A percentile compares a stretch with the other conserved stretches of the same genome.
These are phyloP conservation scores for Lasioglossum marginatum DNA, from an alignment of 2,888 invertebrate species.

Conservation along the genomic window DNA sequence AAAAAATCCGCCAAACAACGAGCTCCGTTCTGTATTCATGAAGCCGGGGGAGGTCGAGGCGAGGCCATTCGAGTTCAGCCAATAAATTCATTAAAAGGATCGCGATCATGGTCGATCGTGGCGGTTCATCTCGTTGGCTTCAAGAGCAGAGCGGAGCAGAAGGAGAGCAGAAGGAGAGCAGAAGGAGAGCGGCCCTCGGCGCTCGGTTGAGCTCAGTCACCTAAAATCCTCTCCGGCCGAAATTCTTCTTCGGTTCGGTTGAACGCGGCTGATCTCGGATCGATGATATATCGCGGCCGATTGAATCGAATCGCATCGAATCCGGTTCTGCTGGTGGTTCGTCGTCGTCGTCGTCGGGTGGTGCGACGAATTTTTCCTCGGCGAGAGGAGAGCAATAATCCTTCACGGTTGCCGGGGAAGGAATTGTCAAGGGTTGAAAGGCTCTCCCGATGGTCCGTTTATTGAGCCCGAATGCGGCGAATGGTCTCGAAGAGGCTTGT, in stretches of 20 bases:
- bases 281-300: conserved; percentile 33
- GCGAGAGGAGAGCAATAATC: conserved; percentile 42
- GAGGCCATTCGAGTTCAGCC: neutral
- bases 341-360: conserved; percentile 5
- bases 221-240: neutral
- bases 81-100: conserved; percentile 2
- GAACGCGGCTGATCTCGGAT: conserved; percentile 27
- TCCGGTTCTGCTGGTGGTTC: neutral
- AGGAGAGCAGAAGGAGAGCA: neutral
- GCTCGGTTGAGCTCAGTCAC: neutral
- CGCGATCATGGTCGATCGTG: neutral
- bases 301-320: conserved; percentile 16
- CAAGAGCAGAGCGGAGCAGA: neutral
- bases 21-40: neutral
- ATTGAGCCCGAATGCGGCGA: conserved; percentile 52
- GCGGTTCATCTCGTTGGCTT: neutral
- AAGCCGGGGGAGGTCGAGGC: neutral
- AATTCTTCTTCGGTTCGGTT: conserved; percentile 5
- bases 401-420: conserved; percentile 42
- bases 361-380: conserved; percentile 44
- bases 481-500: conserved; percentile 24
- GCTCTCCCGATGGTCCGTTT: conserved; percentile 60
- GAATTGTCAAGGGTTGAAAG: conserved; percentile 62
- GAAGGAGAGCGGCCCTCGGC: neutral
- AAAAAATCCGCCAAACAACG: neutral